A percentile compares a stretch with the other conserved stretches of the same genome.
Evolutionary conservation across 1,140 invertebrate genomes (phyloP).

Genomic region (Neodiprion pinetum): DNA sequence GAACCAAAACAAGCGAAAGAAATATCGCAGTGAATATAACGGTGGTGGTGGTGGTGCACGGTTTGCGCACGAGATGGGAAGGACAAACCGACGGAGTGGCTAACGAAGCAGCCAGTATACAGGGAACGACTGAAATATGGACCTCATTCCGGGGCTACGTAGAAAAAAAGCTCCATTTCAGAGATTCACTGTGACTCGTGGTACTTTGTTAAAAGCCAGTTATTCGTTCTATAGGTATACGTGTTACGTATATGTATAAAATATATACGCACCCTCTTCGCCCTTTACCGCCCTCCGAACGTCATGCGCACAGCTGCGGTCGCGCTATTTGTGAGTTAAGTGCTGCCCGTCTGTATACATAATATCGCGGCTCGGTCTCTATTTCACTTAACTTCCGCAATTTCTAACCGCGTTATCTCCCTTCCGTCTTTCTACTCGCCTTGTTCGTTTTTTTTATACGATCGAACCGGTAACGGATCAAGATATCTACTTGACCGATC

Average conservation of each 20-base stretch:
- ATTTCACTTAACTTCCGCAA: too few relatives aligned
- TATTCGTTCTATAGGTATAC: neutral
- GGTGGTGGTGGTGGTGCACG: neutral
- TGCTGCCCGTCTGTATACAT: neutral
- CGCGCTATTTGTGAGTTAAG: neutral
- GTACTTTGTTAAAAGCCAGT: constrained; percentile 5
- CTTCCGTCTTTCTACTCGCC: too few relatives aligned
- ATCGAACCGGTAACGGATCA: too few relatives aligned
- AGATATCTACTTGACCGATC: too few relatives aligned
- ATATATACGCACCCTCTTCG: too few relatives aligned
- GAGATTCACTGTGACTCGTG: constrained; percentile 6
- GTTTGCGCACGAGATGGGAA: neutral
- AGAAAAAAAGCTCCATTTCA: neutral
- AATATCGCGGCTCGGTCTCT: neutral
- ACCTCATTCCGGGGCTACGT: neutral
- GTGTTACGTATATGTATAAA: neutral
- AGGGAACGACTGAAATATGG: constrained; percentile 1
- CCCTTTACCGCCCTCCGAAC: neutral
- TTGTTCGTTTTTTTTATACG: too few relatives aligned
- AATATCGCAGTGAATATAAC: neutral
- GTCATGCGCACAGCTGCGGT: neutral
- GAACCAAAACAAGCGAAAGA: constrained; percentile 1
- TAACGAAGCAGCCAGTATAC: neutral
- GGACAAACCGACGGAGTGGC: neutral
- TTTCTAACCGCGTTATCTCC: too few relatives aligned